These are phyloP conservation scores for Anodontia alba DNA, from an alignment of 2,888 invertebrate species.

Conservation along the genomic window DNA sequence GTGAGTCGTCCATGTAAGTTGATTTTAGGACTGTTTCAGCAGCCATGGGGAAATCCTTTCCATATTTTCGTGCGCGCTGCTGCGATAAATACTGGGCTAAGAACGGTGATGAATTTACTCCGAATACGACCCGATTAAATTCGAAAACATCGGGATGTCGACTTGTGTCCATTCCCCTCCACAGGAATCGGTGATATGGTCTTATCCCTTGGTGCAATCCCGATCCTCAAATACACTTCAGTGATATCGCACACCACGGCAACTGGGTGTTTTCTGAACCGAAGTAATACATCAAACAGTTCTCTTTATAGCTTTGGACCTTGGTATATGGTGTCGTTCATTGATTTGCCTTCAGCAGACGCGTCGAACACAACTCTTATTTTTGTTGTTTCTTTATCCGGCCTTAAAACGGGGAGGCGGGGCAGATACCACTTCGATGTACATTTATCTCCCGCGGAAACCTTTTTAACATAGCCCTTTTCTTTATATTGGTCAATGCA, in stretches of 20 bases:
- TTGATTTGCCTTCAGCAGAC: constrained; percentile 41
- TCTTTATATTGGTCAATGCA: constrained; percentile 9
- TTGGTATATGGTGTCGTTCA: constrained; percentile 39
- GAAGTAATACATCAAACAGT: constrained; percentile 47
- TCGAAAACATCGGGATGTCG: constrained; percentile 39
- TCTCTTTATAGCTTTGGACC: constrained; percentile 58
- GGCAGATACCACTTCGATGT: constrained; percentile 22
- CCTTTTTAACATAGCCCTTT: constrained; percentile 22
- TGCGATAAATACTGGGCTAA: constrained; percentile 46
- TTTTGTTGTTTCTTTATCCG: constrained; percentile 35
- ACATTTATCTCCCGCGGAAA: neutral
- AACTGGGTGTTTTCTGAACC: constrained; percentile 42
- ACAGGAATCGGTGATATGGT: constrained; percentile 29
- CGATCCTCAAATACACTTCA: constrained; percentile 36
- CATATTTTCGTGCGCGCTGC: constrained; percentile 34
- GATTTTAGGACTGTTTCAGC: constrained; percentile 49
- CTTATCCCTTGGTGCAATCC: constrained; percentile 9
- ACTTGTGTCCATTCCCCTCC: constrained; percentile 9
- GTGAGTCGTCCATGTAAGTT: constrained; percentile 53
- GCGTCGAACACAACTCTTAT: constrained; percentile 55
- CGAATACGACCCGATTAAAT: constrained; percentile 51
- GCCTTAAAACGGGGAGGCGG: constrained; percentile 17
- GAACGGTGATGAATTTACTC: constrained; percentile 52
- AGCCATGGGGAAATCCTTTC: constrained; percentile 27
- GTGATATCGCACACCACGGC: constrained; percentile 47